Percentiles rank a stretch among this genome's conserved stretches.
phyloP scores from a whole-genome alignment of 2,888 invertebrate genomes.

The Ormia ochracea region DNA sequence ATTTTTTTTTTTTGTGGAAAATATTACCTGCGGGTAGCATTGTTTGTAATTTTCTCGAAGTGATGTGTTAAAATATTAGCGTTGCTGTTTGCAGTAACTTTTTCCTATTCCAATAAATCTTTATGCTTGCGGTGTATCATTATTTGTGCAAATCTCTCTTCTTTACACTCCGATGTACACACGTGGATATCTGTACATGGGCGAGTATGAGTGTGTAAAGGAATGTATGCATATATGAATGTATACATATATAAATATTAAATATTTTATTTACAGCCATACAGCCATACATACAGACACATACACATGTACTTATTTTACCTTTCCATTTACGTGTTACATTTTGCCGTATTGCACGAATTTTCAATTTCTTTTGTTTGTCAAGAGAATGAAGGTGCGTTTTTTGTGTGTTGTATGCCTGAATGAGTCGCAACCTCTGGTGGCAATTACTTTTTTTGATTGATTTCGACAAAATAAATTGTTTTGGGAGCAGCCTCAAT shows the following conservation, averaged over 20 bases:
- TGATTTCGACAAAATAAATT: constrained; percentile 60
- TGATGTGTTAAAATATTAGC: constrained; percentile 32
- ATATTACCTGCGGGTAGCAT: constrained; percentile 56
- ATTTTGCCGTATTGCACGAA: constrained; percentile 18
- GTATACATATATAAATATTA: no score
- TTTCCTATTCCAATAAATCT: constrained; percentile 2
- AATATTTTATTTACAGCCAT: no score
- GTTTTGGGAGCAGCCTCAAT: constrained; percentile 60
- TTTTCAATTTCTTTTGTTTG: constrained; percentile 14
- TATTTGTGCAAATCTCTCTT: constrained; percentile 9
- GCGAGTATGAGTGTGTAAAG: no score
- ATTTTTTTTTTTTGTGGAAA: constrained; percentile 9
- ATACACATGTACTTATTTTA: not conserved
- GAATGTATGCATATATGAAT: no score
- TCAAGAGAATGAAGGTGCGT: not conserved
- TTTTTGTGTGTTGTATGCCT: not conserved
- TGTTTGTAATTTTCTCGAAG: constrained; percentile 50
- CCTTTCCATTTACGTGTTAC: constrained; percentile 1
- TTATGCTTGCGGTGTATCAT: constrained; percentile 46
- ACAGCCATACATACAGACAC: no score
- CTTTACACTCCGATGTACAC: not conserved
- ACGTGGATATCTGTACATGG: no score
- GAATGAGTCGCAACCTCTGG: constrained; percentile 42
- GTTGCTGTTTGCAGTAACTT: not conserved
- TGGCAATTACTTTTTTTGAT: constrained; percentile 61